Evolutionary conservation across 2,888 invertebrate genomes (phyloP).

Genomic region (Conops quadrifasciatus): DNA sequence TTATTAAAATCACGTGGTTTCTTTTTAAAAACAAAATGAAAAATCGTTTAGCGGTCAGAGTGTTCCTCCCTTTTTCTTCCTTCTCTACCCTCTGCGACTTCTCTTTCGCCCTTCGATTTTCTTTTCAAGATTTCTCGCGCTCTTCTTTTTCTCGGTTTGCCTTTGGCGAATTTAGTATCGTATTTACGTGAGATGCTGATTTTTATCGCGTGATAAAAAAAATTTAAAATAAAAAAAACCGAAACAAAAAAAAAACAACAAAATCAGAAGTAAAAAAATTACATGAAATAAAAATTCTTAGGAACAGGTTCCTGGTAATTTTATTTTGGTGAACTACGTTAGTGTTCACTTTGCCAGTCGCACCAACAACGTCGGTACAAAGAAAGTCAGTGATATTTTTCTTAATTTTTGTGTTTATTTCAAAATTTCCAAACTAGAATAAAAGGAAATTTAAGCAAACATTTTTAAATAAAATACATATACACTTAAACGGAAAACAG

Average conservation of each 20-base stretch:
- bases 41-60: no score
- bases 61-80: not conserved
- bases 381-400: not conserved
- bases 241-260: conserved; percentile 8
- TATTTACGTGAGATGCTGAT: conserved; percentile 5
- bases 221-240: conserved; percentile 5
- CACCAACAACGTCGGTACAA: conserved; percentile 5
- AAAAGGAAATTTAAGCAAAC: no score
- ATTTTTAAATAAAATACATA: no score
- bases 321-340: conserved; percentile 22
- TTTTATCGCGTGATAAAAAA: conserved; percentile 29
- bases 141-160: not conserved
- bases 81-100: not conserved
- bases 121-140: not conserved
- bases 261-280: conserved; percentile 6
- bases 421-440: no score
- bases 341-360: conserved; percentile 10
- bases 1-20: no score
- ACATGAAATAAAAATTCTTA: conserved; percentile 9
- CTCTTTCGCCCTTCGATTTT: not conserved
- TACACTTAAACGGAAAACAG: no score
- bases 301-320: conserved; percentile 23
- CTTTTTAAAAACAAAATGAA: no score
- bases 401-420: no score
- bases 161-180: no score